Conservation (phyloP, 2,113 vertebrate species). For the Melanerpes formicivorus region DNA sequence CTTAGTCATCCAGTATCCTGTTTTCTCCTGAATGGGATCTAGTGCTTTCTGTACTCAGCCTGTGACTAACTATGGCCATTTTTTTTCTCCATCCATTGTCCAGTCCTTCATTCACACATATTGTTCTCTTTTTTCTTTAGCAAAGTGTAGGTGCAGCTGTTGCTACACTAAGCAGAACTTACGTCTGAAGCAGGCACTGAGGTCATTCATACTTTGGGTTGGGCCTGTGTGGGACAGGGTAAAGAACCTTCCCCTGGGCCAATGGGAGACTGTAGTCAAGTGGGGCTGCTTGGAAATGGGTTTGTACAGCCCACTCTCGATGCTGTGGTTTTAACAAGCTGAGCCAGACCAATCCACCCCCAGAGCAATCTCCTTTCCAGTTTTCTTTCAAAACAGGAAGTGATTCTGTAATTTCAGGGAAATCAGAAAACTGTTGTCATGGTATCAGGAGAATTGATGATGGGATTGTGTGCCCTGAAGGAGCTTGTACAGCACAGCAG, state of each 20-base stretch:
- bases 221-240: neutral
- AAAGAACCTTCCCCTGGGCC: neutral
- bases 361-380: slow-evolving; percentile 13
- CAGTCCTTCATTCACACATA: neutral
- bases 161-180: neutral
- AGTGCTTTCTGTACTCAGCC: neutral
- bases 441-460: neutral
- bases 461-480: neutral
- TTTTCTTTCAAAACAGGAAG: slow-evolving; percentile 39
- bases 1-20: slow-evolving; percentile 41
- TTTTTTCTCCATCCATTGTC: neutral
- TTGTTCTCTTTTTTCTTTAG: neutral
- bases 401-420: slow-evolving; percentile 1
- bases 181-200: neutral
- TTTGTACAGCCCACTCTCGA: slow-evolving; percentile 33
- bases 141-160: neutral
- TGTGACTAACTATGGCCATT: slow-evolving; percentile 27
- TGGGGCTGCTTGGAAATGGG: neutral
- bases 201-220: neutral
- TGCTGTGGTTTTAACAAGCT: slow-evolving; percentile 30
- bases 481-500: neutral
- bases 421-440: neutral
- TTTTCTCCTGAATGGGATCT: slow-evolving; percentile 43
- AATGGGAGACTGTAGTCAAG: neutral
- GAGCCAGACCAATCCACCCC: slow-evolving; percentile 33